Percentiles rank a stretch among this genome's conserved stretches.
These are phyloP conservation scores for Leucophenga montana DNA, from an alignment of 2,888 invertebrate genomes.

Conservation along the genomic window DNA sequence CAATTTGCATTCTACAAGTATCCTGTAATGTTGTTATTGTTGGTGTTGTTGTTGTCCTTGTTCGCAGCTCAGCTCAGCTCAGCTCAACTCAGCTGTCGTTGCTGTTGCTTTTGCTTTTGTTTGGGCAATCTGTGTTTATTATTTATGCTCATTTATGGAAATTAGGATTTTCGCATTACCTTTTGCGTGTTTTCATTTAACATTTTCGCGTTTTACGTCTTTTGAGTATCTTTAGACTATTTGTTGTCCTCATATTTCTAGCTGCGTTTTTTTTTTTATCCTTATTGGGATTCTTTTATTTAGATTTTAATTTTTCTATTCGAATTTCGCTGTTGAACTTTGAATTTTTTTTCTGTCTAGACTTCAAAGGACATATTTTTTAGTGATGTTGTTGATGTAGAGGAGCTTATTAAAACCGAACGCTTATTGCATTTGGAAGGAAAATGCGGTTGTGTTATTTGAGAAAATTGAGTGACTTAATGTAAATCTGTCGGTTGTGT, in stretches of 20 bases:
- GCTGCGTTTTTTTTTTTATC: not conserved
- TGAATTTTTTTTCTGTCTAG: constrained; percentile 19
- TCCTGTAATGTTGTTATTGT: not conserved
- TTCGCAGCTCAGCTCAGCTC: not conserved
- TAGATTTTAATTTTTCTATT: not conserved
- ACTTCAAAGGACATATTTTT: constrained; percentile 24
- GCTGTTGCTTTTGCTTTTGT: not conserved
- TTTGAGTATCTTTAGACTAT: not conserved
- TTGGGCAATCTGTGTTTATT: constrained; percentile 48
- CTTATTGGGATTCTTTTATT: constrained; percentile 12
- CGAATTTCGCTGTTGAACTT: not conserved
- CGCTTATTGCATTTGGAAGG: not conserved
- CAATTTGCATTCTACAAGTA: not conserved
- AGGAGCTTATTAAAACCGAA: not conserved
- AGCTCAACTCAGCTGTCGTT: not conserved
- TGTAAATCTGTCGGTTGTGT: no score
- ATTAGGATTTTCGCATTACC: constrained; percentile 28
- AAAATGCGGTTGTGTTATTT: no score
- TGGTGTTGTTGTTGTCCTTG: constrained; percentile 5
- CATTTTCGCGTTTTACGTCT: constrained; percentile 3
- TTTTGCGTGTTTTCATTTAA: constrained; percentile 11
- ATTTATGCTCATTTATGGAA: constrained; percentile 33
- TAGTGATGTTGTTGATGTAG: not conserved
- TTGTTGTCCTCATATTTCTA: constrained; percentile 1
- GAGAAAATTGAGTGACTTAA: no score